Evolutionary conservation across 1,140 invertebrate genomes (phyloP).

Genomic region (Cotesia chilonis): DNA sequence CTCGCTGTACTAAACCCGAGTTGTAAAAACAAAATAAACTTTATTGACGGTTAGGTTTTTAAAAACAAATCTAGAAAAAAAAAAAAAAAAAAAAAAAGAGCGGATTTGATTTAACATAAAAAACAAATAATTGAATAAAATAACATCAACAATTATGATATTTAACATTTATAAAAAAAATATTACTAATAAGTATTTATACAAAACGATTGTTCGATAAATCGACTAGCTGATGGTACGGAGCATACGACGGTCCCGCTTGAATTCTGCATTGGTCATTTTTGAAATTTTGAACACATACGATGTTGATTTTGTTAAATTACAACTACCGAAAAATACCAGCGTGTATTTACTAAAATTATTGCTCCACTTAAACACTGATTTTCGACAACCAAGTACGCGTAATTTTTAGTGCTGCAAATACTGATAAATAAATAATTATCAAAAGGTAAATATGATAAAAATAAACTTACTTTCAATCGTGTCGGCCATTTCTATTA

Average conservation of each 20-base stretch:
- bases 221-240: conserved; percentile 41
- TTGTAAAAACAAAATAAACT: too few relatives aligned
- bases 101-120: too few relatives aligned
- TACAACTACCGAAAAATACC: conserved; percentile 24
- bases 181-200: conserved; percentile 15
- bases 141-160: neutral
- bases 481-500: conserved; percentile 77
- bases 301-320: conserved; percentile 52
- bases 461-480: conserved; percentile 75
- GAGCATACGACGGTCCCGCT: conserved; percentile 51
- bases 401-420: conserved; percentile 19
- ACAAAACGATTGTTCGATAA: conserved; percentile 45
- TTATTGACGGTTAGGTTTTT: too few relatives aligned
- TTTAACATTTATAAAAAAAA: conserved; percentile 33
- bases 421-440: neutral
- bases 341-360: too few relatives aligned
- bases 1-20: too few relatives aligned
- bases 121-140: neutral
- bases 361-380: too few relatives aligned
- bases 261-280: conserved; percentile 61
- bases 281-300: conserved; percentile 66
- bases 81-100: too few relatives aligned
- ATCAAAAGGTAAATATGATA: conserved; percentile 8
- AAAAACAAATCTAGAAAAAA: too few relatives aligned
- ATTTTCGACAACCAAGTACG: neutral